Evolutionary conservation across 1,140 invertebrate genomes (phyloP).

Genomic region (Panagrolaimus sp.): DNA sequence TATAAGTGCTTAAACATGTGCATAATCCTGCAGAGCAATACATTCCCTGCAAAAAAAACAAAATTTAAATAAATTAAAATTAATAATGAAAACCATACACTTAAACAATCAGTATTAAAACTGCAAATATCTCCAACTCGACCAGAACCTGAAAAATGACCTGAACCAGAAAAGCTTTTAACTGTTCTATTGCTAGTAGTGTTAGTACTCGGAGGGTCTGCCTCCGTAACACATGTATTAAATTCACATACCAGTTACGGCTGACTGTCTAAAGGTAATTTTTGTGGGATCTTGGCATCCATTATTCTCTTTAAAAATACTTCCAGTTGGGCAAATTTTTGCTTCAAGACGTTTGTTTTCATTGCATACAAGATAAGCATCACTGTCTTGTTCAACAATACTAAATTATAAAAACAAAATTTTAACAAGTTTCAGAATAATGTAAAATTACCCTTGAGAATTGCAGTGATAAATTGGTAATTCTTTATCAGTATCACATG

Average conservation of each 20-base stretch:
- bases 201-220: neutral
- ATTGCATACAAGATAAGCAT: neutral
- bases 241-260: neutral
- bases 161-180: conserved; percentile 3
- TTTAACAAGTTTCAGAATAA: neutral
- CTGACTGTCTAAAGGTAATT: neutral
- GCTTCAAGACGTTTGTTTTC: neutral
- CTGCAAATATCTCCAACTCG: conserved; percentile 37
- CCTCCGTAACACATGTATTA: neutral
- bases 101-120: conserved; percentile 46
- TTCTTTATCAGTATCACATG: neutral
- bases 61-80: neutral
- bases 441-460: neutral
- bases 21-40: conserved; percentile 52
- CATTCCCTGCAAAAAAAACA: conserved; percentile 39
- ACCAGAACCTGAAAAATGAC: conserved; percentile 16
- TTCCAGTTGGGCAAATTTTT: neutral
- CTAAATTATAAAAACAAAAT: neutral
- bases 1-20: conserved; percentile 51
- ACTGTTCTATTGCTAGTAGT: no score
- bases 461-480: conserved; percentile 10
- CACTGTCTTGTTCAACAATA: conserved; percentile 3
- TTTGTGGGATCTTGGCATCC: conserved; percentile 2
- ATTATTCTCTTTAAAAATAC: neutral
- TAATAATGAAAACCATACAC: neutral